These are phyloP conservation scores for Tamias sibiricus DNA, from an alignment of 2,113 vertebrate genomes.

Conservation along the genomic window DNA sequence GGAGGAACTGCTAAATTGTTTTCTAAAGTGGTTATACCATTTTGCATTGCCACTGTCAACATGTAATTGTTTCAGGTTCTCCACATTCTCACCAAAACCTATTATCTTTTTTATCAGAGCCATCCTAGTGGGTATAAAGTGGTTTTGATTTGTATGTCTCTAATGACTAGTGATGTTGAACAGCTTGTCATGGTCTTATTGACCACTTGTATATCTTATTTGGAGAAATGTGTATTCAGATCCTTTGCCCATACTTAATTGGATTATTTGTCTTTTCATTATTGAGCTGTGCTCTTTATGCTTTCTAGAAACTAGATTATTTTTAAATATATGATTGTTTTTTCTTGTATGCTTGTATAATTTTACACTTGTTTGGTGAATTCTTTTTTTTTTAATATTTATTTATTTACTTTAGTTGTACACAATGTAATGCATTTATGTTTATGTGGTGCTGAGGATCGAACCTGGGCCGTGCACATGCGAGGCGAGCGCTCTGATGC, in stretches of 20 bases:
- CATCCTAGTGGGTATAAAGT: neutral
- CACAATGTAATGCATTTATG: too few relatives aligned
- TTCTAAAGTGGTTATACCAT: neutral
- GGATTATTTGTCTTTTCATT: neutral
- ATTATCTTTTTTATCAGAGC: neutral
- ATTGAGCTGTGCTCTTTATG: slow-evolving; percentile 26
- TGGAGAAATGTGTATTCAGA: slow-evolving; percentile 32
- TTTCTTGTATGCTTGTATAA: neutral
- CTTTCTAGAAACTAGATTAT: neutral
- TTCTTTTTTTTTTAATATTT: too few relatives aligned
- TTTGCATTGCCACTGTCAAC: neutral
- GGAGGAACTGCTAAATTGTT: neutral
- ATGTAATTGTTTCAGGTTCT: neutral
- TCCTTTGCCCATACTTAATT: neutral
- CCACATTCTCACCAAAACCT: neutral
- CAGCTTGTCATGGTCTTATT: neutral
- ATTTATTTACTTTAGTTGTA: too few relatives aligned
- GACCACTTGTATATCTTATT: neutral
- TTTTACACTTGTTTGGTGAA: slow-evolving; percentile 47
- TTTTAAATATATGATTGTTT: neutral
- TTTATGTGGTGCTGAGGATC: too few relatives aligned
- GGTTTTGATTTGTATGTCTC: slow-evolving; percentile 15
- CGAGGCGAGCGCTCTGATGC: too few relatives aligned
- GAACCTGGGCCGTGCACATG: too few relatives aligned
- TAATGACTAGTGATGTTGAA: neutral